phyloP scores from a whole-genome alignment of 2,797 vertebrate genomes.

The Micrastur ruficollis region DNA sequence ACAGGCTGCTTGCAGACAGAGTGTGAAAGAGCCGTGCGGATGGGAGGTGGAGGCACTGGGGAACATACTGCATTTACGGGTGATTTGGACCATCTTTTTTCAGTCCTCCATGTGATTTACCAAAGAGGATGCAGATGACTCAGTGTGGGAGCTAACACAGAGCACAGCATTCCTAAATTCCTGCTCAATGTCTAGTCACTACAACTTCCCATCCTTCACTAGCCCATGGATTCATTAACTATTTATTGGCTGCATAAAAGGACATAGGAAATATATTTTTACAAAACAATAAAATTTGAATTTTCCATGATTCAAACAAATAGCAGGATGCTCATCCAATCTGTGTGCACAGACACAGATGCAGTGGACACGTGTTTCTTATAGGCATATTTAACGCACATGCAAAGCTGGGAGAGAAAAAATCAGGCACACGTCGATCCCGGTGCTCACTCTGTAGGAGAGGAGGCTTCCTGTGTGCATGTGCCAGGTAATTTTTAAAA shows the following conservation, averaged over 20 bases:
- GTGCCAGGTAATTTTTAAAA: background rate
- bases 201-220: background rate
- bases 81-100: background rate
- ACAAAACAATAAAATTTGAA: background rate
- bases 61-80: background rate
- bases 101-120: background rate
- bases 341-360: background rate
- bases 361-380: background rate
- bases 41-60: background rate
- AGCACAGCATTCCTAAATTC: background rate
- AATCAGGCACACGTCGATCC: background rate
- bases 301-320: background rate
- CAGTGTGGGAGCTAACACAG: background rate
- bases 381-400: background rate
- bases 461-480: background rate
- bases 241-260: background rate
- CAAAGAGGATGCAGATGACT: background rate
- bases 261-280: background rate
- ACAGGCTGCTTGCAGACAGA: background rate
- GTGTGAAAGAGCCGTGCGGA: fast-evolving
- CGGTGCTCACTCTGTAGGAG: background rate
- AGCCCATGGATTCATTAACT: background rate
- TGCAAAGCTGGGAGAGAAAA: background rate
- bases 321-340: background rate
- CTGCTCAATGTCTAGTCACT: background rate